Percentiles rank a stretch among this genome's conserved stretches.
These are phyloP conservation scores for Scaptomyza flava DNA, from an alignment of 2,888 invertebrate species.

Conservation along the genomic window DNA sequence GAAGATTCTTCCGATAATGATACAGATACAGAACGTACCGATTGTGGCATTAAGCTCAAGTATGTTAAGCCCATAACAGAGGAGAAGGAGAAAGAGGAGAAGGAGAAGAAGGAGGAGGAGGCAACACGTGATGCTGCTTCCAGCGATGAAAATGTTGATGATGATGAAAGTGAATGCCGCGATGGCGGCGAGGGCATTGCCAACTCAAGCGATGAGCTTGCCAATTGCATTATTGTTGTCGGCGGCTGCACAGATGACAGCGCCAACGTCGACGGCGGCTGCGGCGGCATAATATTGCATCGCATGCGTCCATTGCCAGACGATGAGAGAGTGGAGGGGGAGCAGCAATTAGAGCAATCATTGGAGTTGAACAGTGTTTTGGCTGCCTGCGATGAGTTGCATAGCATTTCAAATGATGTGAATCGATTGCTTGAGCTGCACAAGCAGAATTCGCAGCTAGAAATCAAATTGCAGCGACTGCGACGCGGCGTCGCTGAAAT, in stretches of 20 bases:
- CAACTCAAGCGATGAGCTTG: slow-evolving; percentile 77
- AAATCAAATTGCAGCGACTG: slow-evolving; percentile 80
- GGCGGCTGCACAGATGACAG: slow-evolving; percentile 79
- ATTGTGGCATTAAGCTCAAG: slow-evolving; percentile 84
- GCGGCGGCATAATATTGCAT: slow-evolving; percentile 76
- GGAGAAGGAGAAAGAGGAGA: slow-evolving; percentile 21
- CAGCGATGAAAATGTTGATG: slow-evolving; percentile 46
- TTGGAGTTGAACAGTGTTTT: slow-evolving; percentile 58
- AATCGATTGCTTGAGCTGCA: slow-evolving; percentile 79
- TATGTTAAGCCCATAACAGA: slow-evolving; percentile 78
- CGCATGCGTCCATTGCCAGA: slow-evolving; percentile 71
- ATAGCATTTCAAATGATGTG: slow-evolving; percentile 82
- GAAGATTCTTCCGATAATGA: slow-evolving; percentile 89
- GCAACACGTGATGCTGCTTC: slow-evolving; percentile 50
- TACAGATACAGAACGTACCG: slow-evolving; percentile 85
- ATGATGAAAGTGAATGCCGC: slow-evolving; percentile 73
- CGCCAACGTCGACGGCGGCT: slow-evolving; percentile 45
- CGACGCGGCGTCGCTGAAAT: slow-evolving; percentile 81
- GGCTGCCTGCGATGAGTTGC: slow-evolving; percentile 78
- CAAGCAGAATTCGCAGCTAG: slow-evolving; percentile 80
- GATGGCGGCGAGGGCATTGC: slow-evolving; percentile 58
- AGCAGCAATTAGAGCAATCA: slow-evolving; percentile 44
- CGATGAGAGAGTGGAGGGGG: slow-evolving; percentile 11
- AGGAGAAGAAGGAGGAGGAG: slow-evolving; percentile 22
- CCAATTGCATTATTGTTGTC: slow-evolving; percentile 81